phyloP scores from a whole-genome alignment of 1,140 invertebrate genomes.

The Aradophagus sp. region DNA sequence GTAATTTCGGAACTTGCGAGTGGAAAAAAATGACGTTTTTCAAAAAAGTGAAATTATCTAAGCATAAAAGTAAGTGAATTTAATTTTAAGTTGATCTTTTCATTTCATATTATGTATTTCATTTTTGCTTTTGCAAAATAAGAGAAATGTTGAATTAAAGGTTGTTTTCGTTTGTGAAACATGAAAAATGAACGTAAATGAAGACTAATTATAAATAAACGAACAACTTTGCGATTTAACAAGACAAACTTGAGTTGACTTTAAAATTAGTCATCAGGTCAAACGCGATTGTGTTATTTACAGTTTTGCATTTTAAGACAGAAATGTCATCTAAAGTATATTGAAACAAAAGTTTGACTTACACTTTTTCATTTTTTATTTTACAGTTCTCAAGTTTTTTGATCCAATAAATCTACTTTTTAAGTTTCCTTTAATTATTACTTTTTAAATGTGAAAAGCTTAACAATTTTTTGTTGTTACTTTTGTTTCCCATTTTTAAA shows the following conservation, averaged over 20 bases:
- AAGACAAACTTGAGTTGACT: constrained; percentile 38
- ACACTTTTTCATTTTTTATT: no score
- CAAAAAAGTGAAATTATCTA: constrained; percentile 68
- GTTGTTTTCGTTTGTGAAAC: constrained; percentile 8
- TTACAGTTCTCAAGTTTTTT: no score
- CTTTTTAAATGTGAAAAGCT: no score
- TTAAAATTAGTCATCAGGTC: constrained; percentile 44
- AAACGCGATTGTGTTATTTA: constrained; percentile 43
- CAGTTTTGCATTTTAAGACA: constrained; percentile 19
- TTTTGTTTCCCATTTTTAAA: no score
- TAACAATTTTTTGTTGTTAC: no score
- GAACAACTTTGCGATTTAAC: constrained; percentile 28
- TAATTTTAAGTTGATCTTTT: constrained; percentile 7
- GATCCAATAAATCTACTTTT: no score
- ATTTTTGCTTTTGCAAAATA: not conserved
- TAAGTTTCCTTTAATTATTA: no score
- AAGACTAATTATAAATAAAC: constrained; percentile 31
- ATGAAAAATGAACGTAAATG: constrained; percentile 7
- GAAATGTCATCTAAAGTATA: constrained; percentile 3
- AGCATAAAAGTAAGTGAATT: constrained; percentile 68
- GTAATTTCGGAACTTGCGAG: not conserved
- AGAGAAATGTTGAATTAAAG: not conserved
- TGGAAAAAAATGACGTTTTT: constrained; percentile 65
- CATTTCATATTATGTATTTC: constrained; percentile 13
- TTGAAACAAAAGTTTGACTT: not conserved